Evolutionary conservation across 2,888 invertebrate genomes (phyloP), one percentile per base, ranked within the genome.

Genomic region (Trichopoda pennipes): DNA sequence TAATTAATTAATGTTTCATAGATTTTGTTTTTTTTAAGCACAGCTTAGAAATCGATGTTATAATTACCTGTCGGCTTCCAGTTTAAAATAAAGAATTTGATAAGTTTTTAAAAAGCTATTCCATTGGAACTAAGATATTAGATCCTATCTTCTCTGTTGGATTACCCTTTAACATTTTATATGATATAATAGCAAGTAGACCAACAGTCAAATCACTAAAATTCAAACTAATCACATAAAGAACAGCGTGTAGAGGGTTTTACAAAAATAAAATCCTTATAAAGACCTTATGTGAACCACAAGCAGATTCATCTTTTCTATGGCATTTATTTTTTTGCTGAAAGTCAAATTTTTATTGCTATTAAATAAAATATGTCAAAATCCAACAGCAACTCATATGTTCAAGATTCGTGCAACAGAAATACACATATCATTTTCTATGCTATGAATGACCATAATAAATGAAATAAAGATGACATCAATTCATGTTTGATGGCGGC

Each of bases 401-500:
- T n/a, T n/a, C 16, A 64, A 53, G 14, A 38, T 3, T 23, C 19
- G 58, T 44, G 12, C 28, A 51, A 61, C 4, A 55, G 21, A 47
- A 19, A 47, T 14, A 60, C 21, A 72, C 60, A 47, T 53, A 66
- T 79, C 60, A 61, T 68, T 68, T 73, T 73, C 47, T 47, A 38
- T 73, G 35, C 66, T 12, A 58, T 79, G 66, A 44, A 69, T 82
- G 82, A 68, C 82, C 75, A 79, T 82, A 82, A 82, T 72, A 88
- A 87, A 86, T 88, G 89, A 89, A 88, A 87, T 87, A 88, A 87
- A 87, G 88, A 87, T 88, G 89, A 88, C 88, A 89, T 87, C 88
- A 86, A 89, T 88, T 89, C 89, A 89, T 89, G 89, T 89, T 88
- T 86, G 88, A 86, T 88, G 88, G 88, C 88, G 88, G 89, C 88